Conservation (phyloP, 2,888 invertebrate species). For the Drosophila maculinotata region DNA sequence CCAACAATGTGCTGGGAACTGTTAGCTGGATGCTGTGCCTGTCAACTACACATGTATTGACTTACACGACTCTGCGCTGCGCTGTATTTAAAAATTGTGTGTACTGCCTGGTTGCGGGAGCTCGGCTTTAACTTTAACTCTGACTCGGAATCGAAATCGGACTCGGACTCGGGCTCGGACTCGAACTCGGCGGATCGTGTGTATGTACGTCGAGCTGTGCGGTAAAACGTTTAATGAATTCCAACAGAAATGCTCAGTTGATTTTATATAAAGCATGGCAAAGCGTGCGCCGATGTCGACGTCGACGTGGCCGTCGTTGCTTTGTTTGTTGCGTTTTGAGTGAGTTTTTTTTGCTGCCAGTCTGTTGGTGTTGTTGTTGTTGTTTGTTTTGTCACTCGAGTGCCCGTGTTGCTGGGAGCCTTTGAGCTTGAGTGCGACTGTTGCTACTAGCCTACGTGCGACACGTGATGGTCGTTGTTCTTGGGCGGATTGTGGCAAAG, state of each 20-base stretch:
- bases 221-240: slow-evolving; percentile 83
- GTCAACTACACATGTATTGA: slow-evolving; percentile 28
- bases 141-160: slow-evolving; percentile 35
- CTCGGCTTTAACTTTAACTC: slow-evolving; percentile 24
- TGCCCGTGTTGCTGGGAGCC: slow-evolving; percentile 22
- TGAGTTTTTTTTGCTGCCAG: slow-evolving; percentile 57
- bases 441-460: slow-evolving; percentile 50
- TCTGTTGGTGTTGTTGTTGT: slow-evolving; percentile 6
- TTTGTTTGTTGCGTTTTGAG: slow-evolving; percentile 67
- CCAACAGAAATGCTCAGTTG: slow-evolving; percentile 81
- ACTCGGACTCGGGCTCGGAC: slow-evolving; percentile 30
- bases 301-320: slow-evolving; percentile 56
- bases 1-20: slow-evolving; percentile 40
- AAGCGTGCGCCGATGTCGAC: slow-evolving; percentile 49
- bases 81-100: slow-evolving; percentile 37
- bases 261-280: slow-evolving; percentile 82
- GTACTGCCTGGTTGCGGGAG: slow-evolving; percentile 36
- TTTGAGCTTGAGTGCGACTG: slow-evolving; percentile 43
- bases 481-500: slow-evolving; percentile 38
- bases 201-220: slow-evolving; percentile 73
- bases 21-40: slow-evolving; percentile 49
- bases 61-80: slow-evolving; percentile 62
- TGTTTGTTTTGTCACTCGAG: slow-evolving; percentile 16
- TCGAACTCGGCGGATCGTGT: slow-evolving; percentile 35
- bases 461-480: slow-evolving; percentile 71